Evolutionary conservation across 2,797 vertebrate genomes (phyloP).

Genomic region (Tadarida brasiliensis): DNA sequence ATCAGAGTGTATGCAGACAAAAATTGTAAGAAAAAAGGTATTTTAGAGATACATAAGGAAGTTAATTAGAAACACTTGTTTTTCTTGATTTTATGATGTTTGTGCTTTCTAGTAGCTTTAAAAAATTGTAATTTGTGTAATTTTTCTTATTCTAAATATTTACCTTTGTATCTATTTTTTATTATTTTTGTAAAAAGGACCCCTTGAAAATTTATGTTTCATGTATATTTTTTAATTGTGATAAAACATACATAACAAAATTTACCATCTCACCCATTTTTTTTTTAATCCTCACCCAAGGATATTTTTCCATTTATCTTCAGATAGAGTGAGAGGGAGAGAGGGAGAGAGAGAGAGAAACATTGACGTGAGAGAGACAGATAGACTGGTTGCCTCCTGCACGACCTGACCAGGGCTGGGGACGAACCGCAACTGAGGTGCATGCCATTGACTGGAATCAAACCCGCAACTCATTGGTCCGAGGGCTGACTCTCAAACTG

Average conservation of each 20-base stretch:
- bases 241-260: neutral
- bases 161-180: neutral
- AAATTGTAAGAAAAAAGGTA: neutral
- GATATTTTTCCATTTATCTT: too few species aligned
- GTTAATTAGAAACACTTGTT: neutral
- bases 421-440: too few species aligned
- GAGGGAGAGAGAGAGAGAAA: too few species aligned
- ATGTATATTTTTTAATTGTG: neutral
- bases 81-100: neutral
- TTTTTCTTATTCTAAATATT: constrained; percentile 32
- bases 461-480: too few species aligned
- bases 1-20: neutral
- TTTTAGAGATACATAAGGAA: neutral
- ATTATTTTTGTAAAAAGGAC: neutral
- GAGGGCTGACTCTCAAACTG: too few species aligned
- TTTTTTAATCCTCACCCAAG: neutral
- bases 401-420: too few species aligned
- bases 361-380: too few species aligned
- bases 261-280: neutral
- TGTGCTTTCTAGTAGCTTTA: neutral
- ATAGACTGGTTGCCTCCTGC: too few species aligned
- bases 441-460: too few species aligned
- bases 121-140: neutral
- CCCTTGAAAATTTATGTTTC: neutral
- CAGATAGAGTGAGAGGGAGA: too few species aligned